These are phyloP conservation scores for Parus major DNA, from an alignment of 2,113 vertebrate genomes.

Conservation along the genomic window DNA sequence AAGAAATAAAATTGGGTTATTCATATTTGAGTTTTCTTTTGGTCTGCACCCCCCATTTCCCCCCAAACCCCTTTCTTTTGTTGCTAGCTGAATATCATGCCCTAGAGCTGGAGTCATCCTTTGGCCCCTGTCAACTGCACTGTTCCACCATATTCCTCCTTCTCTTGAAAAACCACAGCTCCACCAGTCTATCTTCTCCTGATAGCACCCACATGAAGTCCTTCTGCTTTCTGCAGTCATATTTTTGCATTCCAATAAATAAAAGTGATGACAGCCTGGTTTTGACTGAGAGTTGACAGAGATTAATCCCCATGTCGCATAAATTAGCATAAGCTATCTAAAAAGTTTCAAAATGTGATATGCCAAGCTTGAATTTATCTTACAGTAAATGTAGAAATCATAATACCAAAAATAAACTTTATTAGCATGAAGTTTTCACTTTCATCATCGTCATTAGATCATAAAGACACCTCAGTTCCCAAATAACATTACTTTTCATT, in stretches of 20 bases:
- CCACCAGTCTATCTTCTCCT: background rate
- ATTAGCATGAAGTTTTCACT: background rate
- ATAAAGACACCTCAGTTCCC: background rate
- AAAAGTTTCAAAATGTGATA: conserved; percentile 2
- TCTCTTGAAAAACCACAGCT: background rate
- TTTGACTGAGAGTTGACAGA: conserved; percentile 7
- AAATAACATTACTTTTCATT: background rate
- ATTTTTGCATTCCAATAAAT: background rate
- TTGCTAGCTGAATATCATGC: background rate
- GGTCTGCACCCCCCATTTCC: rapidly evolving
- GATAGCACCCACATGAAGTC: background rate
- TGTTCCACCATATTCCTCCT: background rate
- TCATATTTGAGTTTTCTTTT: background rate
- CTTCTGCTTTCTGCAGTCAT: background rate
- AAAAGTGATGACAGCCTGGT: background rate
- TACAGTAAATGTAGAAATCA: background rate
- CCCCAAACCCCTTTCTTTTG: background rate
- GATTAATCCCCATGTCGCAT: background rate
- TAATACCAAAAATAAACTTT: background rate
- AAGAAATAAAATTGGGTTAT: background rate
- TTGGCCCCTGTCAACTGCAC: background rate
- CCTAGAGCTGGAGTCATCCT: background rate
- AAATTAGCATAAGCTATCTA: background rate
- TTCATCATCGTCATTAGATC: background rate
- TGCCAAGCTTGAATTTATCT: background rate